Evolutionary conservation across 1,140 invertebrate species (phyloP).

Genomic region (Lethrus apterus): DNA sequence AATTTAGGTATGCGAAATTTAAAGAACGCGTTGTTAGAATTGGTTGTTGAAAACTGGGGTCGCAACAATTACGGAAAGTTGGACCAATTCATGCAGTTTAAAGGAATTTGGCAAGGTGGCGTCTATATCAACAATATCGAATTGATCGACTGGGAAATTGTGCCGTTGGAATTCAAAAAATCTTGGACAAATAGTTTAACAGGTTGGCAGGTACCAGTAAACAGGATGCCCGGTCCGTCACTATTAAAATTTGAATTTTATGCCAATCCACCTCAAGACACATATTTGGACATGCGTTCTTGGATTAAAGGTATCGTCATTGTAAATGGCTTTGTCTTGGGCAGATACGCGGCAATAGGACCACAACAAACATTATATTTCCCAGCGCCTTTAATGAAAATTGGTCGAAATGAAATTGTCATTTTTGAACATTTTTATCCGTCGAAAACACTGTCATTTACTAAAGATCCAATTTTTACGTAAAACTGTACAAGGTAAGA

Average conservation of each 20-base stretch:
- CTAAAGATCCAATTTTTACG: slow-evolving; percentile 25
- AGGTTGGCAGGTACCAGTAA: slow-evolving; percentile 11
- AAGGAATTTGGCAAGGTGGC: slow-evolving; percentile 43
- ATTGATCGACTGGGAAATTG: slow-evolving; percentile 44
- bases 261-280: slow-evolving; percentile 20
- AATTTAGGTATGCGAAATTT: slow-evolving; percentile 22
- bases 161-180: slow-evolving; percentile 48
- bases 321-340: slow-evolving; percentile 58
- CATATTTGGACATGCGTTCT: slow-evolving; percentile 36
- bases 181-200: slow-evolving; percentile 35
- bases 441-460: slow-evolving; percentile 23
- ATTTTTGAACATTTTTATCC: slow-evolving; percentile 39
- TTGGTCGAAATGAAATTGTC: slow-evolving; percentile 44
- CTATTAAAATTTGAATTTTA: slow-evolving; percentile 30
- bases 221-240: slow-evolving; percentile 26
- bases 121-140: slow-evolving; percentile 41
- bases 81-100: slow-evolving; percentile 39
- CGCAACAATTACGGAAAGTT: slow-evolving; percentile 48
- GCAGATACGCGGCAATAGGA: slow-evolving; percentile 49
- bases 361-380: slow-evolving; percentile 54
- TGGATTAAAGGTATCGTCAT: slow-evolving; percentile 55
- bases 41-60: slow-evolving; percentile 55
- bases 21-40: slow-evolving; percentile 41
- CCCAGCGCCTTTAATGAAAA: slow-evolving; percentile 49
- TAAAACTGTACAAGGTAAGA: not conserved